Evolutionary conservation across 1,140 invertebrate species (phyloP).

Genomic region (Sitobion miscanthi): DNA sequence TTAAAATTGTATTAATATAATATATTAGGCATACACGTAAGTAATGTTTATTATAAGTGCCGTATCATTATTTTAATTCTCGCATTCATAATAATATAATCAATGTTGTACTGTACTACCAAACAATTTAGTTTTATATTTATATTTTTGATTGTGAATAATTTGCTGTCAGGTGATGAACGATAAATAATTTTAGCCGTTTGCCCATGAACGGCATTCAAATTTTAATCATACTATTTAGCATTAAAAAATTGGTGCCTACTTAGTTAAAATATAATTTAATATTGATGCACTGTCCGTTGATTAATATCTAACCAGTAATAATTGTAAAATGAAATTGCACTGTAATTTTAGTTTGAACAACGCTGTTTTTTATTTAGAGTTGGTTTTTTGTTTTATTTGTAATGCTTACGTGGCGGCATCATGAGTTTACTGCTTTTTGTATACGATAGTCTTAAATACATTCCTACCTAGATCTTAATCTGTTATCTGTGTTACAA

Average conservation of each 20-base stretch:
- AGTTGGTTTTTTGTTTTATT: neutral
- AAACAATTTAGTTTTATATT: neutral
- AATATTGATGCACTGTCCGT: neutral
- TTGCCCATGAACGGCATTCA: neutral
- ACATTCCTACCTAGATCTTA: neutral
- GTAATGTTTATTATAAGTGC: neutral
- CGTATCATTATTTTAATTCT: neutral
- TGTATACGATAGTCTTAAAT: neutral
- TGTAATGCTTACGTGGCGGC: neutral
- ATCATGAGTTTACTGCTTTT: neutral
- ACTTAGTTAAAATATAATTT: slow-evolving; percentile 20
- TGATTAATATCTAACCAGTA: neutral
- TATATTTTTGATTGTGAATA: neutral
- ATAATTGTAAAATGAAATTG: neutral
- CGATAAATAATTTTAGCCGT: slow-evolving; percentile 24
- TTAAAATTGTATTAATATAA: neutral
- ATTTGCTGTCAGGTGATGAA: neutral
- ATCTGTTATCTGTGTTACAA: neutral
- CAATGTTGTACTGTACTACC: neutral
- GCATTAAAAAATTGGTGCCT: neutral
- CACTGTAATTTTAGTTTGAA: neutral
- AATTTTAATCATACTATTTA: neutral
- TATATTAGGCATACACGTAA: neutral
- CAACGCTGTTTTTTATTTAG: neutral
- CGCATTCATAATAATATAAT: neutral